Evolutionary conservation across 37 sponge, comb jelly and placozoan genomes (phyloP).

Genomic region (Agelas oroides): DNA sequence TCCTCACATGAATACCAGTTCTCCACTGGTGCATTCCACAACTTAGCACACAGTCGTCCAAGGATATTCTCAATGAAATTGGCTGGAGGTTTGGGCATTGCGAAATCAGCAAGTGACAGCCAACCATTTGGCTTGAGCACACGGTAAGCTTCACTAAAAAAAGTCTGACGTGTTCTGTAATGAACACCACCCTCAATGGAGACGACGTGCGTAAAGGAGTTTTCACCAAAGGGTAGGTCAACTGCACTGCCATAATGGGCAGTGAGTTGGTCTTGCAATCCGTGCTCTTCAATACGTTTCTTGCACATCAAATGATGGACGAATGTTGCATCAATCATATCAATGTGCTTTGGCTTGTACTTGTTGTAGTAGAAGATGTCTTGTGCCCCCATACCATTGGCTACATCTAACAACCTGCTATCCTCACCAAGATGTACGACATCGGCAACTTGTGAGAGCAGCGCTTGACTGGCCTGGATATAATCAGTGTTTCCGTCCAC

Average conservation of each 20-base stretch:
- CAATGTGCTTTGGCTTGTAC: not conserved
- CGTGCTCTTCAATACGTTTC: not conserved
- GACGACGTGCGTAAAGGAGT: not conserved
- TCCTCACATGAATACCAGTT: not conserved
- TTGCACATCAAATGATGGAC: not conserved
- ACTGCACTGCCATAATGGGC: not conserved
- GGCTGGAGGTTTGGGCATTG: not conserved
- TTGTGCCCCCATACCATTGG: not conserved
- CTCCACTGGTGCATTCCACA: not conserved
- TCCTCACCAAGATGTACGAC: not conserved
- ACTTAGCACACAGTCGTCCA: not conserved
- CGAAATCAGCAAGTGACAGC: not conserved
- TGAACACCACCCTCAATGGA: slow-evolving; percentile 3
- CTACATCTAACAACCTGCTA: not conserved
- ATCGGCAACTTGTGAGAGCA: not conserved
- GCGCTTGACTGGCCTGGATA: not conserved
- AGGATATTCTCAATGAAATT: not conserved
- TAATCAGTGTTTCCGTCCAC: not conserved
- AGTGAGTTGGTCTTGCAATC: not conserved
- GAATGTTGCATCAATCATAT: not conserved
- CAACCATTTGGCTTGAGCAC: not conserved
- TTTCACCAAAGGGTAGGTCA: not conserved
- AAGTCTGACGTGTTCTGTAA: not conserved
- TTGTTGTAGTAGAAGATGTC: not conserved
- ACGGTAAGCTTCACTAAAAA: not conserved